These are phyloP conservation scores for Patagioenas fasciata DNA, from an alignment of 2,113 vertebrate genomes.

Conservation along the genomic window DNA sequence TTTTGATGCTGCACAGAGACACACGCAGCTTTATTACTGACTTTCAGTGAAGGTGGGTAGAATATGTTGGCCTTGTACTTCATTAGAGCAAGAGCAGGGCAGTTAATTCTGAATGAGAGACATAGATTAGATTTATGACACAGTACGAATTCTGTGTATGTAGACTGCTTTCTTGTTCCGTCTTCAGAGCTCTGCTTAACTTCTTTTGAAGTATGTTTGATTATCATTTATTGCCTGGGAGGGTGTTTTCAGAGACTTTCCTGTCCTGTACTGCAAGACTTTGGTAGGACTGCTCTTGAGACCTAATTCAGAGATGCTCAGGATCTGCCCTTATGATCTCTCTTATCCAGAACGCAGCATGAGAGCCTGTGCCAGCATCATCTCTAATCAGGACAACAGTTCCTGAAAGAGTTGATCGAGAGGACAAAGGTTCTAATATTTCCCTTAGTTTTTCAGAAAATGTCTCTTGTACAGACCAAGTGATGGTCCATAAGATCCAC, in stretches of 20 bases:
- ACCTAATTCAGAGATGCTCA: neutral
- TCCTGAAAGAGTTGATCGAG: neutral
- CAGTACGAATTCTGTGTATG: neutral
- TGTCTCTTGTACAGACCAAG: neutral
- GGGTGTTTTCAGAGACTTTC: neutral
- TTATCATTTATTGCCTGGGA: slow-evolving; percentile 28
- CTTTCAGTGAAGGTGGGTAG: slow-evolving; percentile 28
- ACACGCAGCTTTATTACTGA: neutral
- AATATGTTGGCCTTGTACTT: neutral
- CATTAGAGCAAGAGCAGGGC: neutral
- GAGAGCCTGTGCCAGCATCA: neutral
- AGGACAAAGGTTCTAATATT: neutral
- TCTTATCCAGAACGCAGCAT: neutral
- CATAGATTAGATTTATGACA: slow-evolving; percentile 20
- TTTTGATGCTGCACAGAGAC: slow-evolving; percentile 68
- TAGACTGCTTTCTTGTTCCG: neutral
- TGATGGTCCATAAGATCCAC: neutral
- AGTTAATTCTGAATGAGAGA: neutral
- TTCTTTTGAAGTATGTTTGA: slow-evolving; percentile 17
- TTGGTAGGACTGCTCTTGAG: neutral
- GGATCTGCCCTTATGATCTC: neutral
- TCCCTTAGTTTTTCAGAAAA: neutral
- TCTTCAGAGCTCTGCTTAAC: slow-evolving; percentile 32
- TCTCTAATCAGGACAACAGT: neutral
- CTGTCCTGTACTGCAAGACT: neutral